Evolutionary conservation across 2,888 invertebrate genomes (phyloP).

Genomic region (Rotaria socialis): DNA sequence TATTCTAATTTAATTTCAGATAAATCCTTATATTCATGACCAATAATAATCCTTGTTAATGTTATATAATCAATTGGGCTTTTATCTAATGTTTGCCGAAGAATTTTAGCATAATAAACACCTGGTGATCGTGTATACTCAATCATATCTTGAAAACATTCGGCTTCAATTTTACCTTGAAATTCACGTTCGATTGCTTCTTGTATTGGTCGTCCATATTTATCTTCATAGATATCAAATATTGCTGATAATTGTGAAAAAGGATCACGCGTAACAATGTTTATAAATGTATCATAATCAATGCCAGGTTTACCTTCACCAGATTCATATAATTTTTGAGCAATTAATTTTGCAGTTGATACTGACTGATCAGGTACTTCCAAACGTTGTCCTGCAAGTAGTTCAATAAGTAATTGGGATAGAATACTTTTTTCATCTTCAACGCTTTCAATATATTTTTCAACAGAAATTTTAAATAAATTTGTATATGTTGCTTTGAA

Average conservation of each 20-base stretch:
- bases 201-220: not conserved
- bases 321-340: not conserved
- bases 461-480: not conserved
- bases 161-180: not conserved
- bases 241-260: constrained; percentile 14
- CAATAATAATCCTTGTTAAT: not conserved
- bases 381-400: not conserved
- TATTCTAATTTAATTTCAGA: not conserved
- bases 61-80: not conserved
- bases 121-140: not conserved
- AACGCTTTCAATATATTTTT: not conserved
- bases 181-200: not conserved
- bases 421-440: not conserved
- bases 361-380: not conserved
- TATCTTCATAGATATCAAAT: not conserved
- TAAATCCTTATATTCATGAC: not conserved
- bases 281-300: not conserved
- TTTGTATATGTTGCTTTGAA: not conserved
- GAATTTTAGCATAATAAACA: not conserved
- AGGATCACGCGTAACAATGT: not conserved
- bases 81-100: not conserved
- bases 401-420: not conserved
- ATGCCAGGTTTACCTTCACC: not conserved
- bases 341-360: not conserved
- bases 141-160: not conserved